phyloP scores from a whole-genome alignment of 1,140 invertebrate genomes.

The Drosophila azteca region DNA sequence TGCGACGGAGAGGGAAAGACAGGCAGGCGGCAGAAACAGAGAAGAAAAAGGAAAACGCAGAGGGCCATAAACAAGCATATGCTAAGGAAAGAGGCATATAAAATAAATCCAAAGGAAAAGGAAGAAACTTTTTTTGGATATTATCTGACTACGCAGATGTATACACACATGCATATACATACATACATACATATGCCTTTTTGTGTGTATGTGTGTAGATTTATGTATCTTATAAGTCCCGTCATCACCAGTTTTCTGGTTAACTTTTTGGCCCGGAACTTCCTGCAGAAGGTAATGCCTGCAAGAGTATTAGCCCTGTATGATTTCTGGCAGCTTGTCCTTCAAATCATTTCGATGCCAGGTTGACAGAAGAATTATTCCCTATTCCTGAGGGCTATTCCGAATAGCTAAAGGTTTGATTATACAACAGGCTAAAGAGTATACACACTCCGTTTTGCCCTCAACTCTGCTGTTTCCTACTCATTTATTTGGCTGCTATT shows the following conservation, averaged over 20 bases:
- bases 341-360: too few relatives aligned
- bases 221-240: constrained; percentile 8
- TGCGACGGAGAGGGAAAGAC: too few relatives aligned
- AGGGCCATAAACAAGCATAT: constrained; percentile 74
- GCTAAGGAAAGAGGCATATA: constrained; percentile 68
- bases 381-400: too few relatives aligned
- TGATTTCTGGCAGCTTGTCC: too few relatives aligned
- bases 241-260: too few relatives aligned
- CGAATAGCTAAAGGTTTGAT: too few relatives aligned
- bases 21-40: constrained; percentile 10
- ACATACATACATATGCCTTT: not conserved
- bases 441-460: not conserved
- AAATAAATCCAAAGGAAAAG: constrained; percentile 60
- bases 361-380: too few relatives aligned
- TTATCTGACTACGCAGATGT: constrained; percentile 53
- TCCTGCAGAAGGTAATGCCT: too few relatives aligned
- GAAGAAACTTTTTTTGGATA: constrained; percentile 61
- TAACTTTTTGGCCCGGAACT: too few relatives aligned
- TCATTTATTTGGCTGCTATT: constrained; percentile 1
- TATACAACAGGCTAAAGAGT: too few relatives aligned
- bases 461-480: not conserved
- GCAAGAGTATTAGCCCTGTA: too few relatives aligned
- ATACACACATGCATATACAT: not conserved
- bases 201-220: constrained; percentile 19
- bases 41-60: constrained; percentile 4